Base-by-base conservation (phyloP, 2,113 vertebrate species). In the Pipra filicauda region DNA sequence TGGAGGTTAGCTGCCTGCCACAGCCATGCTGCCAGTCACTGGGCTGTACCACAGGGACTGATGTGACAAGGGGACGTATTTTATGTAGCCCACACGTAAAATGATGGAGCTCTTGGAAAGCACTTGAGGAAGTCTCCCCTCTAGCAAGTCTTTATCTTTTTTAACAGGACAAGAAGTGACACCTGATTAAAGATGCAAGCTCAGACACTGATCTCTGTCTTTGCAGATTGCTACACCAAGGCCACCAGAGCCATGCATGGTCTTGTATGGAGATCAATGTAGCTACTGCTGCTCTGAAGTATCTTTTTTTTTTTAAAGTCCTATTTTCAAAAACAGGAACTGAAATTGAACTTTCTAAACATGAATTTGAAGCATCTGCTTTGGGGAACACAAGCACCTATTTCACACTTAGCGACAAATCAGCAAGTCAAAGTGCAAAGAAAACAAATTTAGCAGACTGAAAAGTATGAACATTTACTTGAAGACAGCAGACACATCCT, bases 21-120 rank as follows among this genome's bases (percentile, higher is more conserved):
- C 3, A 7, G 59, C 49, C 9, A 0, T 1, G 13, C 71, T 80
- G 62, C 72, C 57, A 44, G 19, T 30, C 61, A 30, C 37, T 0
- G 0, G 35, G 41, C 70, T 41, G 33, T 15, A 18, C 61, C 0
- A 0, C 57, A 21, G 58, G 37, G 43, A 22, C 21, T 0, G 1
- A 23, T 33, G 43, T n/a, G 77, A 87, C 61, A 48, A 31, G 8
- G 65, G 26, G 30, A 58, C 0, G 1, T 27, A 30, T 54, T 70
- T 65, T 13, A 82, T 0, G 0, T 19, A 64, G 39, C 48, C 57
- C 62, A 79, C 35, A 75, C 0, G 0, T 33, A 67, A 85, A 91
- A 88, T 0, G 0, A 44, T 33, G 24, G 9, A 44, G 72, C 21
- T 81, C 30, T 43, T 64, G 17, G 52, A 91, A 88, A 30, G 18